Evolutionary conservation across 2,113 vertebrate species (phyloP), one percentile per base, ranked within the genome.

Genomic region (Elephantulus edwardii): DNA sequence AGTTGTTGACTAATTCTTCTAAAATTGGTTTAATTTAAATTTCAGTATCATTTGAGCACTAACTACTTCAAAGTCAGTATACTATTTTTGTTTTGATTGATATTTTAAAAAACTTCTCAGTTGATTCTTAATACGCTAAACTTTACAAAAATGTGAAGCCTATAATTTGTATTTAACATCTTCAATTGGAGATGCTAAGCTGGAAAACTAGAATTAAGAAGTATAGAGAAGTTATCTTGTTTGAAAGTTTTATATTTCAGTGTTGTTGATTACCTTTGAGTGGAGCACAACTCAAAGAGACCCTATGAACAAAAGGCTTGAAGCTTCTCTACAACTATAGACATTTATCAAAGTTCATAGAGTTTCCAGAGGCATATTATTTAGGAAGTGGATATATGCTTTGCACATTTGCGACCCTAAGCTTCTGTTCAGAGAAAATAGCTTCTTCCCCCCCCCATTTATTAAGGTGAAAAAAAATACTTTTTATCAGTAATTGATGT

Each of bases 1-100:
- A 70, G 56, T 88, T 92, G 81, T 95, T 94, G 93, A 89, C 92
- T 85, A 68, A 46, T 75, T 94, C 54, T 91, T 86, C 50, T 75
- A 64, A 91, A 92, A 89, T 64, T 83, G 88, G 30, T 77, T 88
- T 86, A 68, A 88, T 85, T 80, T 89, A 91, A 93, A 81, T 77
- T 42, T 90, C 33, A 71, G 1, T 90, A 72, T 88, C 48, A 88
- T 82, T 58, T 48, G 58, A 88, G 33, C 80, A 38, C 56, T 82
- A 80, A 64, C n/a, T 46, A 68, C 40, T 78, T 94, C 19, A 58
- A 28, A 70, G 68, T 90, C 91, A 78, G 50, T 89, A 81, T 81
- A 48, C 48, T 7, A 46, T 90, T 94, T 40, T 38, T 91, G 7
- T 91, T 81, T 33, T 91, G n/a, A n/a, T 94, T 88, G 68, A 66